phyloP scores from a whole-genome alignment of 2,113 vertebrate species.

The Asarcornis scutulata region DNA sequence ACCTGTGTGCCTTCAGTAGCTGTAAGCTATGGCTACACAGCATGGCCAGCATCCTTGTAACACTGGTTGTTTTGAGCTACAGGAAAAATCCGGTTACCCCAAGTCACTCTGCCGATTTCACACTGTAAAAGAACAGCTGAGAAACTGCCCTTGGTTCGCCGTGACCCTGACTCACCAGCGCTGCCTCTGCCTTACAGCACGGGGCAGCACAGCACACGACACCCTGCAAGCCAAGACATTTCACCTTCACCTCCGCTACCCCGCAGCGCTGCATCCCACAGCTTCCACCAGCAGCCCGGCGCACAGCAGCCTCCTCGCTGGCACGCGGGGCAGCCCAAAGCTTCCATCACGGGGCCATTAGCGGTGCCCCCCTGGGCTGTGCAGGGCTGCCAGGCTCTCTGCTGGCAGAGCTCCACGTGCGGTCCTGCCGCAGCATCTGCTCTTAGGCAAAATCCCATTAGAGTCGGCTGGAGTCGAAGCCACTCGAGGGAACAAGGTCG shows the following conservation, averaged over 20 bases:
- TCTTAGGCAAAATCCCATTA: neutral
- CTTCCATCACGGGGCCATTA: neutral
- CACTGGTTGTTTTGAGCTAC: neutral
- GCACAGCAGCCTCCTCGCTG: accelerated
- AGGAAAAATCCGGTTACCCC: neutral
- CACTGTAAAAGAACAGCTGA: neutral
- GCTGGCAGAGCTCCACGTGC: neutral
- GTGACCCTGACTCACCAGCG: neutral
- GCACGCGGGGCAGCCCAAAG: neutral
- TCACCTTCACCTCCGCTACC: neutral
- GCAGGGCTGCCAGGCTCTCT: neutral
- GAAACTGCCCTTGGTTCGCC: neutral
- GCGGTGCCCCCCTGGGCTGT: neutral
- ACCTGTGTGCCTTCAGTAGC: neutral
- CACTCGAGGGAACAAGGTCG: neutral
- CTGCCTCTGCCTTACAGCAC: neutral
- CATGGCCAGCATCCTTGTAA: neutral
- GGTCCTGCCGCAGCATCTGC: neutral
- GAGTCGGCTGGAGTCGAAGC: neutral
- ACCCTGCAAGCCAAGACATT: neutral
- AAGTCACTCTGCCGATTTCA: neutral
- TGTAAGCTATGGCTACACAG: neutral
- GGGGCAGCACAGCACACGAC: neutral
- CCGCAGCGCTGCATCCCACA: accelerated
- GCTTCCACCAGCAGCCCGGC: neutral